Conservation (phyloP, 2,797 vertebrate genomes). For the Sebastes itinus region DNA sequence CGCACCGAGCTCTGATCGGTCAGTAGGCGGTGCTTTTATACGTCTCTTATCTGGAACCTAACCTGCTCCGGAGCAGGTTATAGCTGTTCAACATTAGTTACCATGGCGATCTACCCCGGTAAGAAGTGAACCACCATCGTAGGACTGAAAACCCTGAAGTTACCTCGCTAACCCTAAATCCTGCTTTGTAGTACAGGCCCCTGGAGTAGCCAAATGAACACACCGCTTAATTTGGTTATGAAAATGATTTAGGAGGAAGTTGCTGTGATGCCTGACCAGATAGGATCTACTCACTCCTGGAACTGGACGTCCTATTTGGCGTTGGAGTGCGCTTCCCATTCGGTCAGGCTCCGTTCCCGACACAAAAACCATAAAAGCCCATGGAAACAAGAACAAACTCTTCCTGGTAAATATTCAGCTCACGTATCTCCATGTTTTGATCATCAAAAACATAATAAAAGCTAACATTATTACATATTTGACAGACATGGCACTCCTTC, state of each 20-base stretch:
- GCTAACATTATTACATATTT: neutral
- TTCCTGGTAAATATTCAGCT: conserved; percentile 40
- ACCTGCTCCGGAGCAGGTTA: too few species aligned
- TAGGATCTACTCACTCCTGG: conserved; percentile 58
- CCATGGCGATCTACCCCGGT: too few species aligned
- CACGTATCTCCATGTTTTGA: neutral
- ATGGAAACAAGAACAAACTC: conserved; percentile 32
- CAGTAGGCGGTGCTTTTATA: too few species aligned
- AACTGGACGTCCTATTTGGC: conserved; percentile 70
- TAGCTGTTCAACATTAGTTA: too few species aligned
- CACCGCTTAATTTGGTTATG: neutral
- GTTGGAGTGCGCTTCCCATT: conserved; percentile 62
- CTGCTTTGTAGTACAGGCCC: too few species aligned
- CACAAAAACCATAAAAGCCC: conserved; percentile 30
- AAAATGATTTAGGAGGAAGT: conserved; percentile 59
- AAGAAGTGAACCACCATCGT: too few species aligned
- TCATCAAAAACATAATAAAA: neutral
- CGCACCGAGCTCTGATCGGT: too few species aligned
- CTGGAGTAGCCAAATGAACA: neutral
- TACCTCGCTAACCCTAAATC: too few species aligned
- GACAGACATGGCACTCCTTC: neutral
- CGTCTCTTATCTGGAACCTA: too few species aligned
- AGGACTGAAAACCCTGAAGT: too few species aligned
- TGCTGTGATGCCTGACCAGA: conserved; percentile 23
- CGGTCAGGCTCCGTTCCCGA: conserved; percentile 53